Conservation (phyloP, 2,888 invertebrate species). For the Xestia ashworthii region DNA sequence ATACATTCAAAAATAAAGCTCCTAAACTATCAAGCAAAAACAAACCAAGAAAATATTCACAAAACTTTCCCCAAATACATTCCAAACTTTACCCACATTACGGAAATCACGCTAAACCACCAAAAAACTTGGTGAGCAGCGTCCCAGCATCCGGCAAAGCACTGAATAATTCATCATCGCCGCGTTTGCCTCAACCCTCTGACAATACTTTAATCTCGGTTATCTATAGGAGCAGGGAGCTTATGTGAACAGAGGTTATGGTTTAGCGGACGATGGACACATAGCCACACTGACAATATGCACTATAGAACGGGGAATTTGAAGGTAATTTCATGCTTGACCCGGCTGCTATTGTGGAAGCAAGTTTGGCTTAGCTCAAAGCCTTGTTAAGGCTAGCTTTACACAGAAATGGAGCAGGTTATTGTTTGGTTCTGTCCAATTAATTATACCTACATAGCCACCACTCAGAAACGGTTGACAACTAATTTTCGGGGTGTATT, state of each 20-base stretch:
- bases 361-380: not conserved
- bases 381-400: not conserved
- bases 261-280: conserved; percentile 20
- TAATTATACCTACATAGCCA: not conserved
- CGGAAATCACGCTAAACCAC: conserved; percentile 27
- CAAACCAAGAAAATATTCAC: not conserved
- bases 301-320: conserved; percentile 5
- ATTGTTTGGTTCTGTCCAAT: not conserved
- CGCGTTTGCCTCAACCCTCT: conserved; percentile 24
- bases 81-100: not conserved
- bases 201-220: conserved; percentile 65
- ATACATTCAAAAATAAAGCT: not conserved
- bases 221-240: conserved; percentile 58
- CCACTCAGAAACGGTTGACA: not conserved
- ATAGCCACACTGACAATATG: conserved; percentile 11
- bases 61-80: conserved; percentile 5
- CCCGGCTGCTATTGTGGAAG: not conserved
- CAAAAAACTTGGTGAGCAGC: conserved; percentile 54
- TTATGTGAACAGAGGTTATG: conserved; percentile 32
- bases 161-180: conserved; percentile 63
- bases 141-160: conserved; percentile 21
- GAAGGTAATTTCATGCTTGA: not conserved
- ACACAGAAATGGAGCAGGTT: not conserved
- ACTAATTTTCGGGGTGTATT: not conserved
- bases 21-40: not conserved